Evolutionary conservation across 2,113 vertebrate species (phyloP).

Genomic region (Burhinus bistriatus): DNA sequence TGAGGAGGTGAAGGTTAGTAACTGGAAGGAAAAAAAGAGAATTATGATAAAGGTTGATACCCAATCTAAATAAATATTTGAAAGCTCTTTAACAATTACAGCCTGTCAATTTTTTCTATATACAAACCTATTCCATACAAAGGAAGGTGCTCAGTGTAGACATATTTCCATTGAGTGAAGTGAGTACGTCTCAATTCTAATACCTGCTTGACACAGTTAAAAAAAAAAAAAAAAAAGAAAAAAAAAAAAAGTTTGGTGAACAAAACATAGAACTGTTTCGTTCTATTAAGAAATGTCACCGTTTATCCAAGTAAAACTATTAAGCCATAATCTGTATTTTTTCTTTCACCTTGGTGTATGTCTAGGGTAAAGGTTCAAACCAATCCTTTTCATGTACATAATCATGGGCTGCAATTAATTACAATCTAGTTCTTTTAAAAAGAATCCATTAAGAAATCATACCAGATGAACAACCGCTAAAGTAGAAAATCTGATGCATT

Average conservation of each 20-base stretch:
- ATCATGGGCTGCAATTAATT: constrained; percentile 60
- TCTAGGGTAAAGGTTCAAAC: constrained; percentile 57
- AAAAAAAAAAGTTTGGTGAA: background rate
- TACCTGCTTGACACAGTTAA: background rate
- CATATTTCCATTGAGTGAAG: background rate
- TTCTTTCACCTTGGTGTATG: constrained; percentile 57
- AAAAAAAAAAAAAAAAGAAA: background rate
- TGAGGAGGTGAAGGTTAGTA: background rate
- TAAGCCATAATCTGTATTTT: constrained; percentile 55
- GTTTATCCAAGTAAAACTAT: constrained; percentile 63
- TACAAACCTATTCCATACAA: background rate
- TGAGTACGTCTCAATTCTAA: background rate
- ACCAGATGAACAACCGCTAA: constrained; percentile 21
- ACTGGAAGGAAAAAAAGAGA: background rate
- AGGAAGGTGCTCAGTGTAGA: background rate
- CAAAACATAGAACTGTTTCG: constrained; percentile 34
- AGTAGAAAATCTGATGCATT: constrained; percentile 57
- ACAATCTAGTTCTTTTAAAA: constrained; percentile 57
- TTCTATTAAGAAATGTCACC: constrained; percentile 54
- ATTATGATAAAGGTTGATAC: background rate
- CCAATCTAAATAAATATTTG: background rate
- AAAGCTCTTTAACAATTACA: background rate
- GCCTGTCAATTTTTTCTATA: background rate
- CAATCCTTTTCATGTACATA: constrained; percentile 58
- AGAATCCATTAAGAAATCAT: constrained; percentile 65